Base-by-base conservation (phyloP, 2,113 vertebrate genomes). In the Ursus arctos region DNA sequence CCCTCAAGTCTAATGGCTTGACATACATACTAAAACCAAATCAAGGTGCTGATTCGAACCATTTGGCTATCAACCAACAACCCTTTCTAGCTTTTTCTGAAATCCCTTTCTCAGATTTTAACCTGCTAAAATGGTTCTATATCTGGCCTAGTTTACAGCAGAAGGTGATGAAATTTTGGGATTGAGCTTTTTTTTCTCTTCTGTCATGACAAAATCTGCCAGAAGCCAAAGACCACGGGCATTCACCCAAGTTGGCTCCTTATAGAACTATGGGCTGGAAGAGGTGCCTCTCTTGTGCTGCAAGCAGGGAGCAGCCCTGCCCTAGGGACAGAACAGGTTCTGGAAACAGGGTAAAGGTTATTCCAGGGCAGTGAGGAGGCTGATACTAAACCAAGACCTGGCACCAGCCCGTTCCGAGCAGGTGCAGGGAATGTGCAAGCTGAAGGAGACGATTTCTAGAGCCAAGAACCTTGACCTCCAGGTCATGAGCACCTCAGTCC, bases 281-380 rank as follows among this genome's bases (percentile, higher is more conserved):
- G 79, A 96, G 81, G 28, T 26, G 12, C 7, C 94, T 7, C 18
- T 36, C 33, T 65, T 18, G 13, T 19, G 31, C 87, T 24, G 13
- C 7, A 8, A 77, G 33, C 28, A 21, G 49, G 33, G 40, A 90
- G 61, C 8, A 43, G 79, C n/a, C 16, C 7, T 3, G 0, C 7
- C 18, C n/a, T 49, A 26, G 65, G 40, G 47, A 43, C 26, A 80
- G 49, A 91, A 82, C 28, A 31, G 43, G 51, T 36, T 59, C 89
- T 91, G 71, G 59, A 72, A 88, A 84, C 53, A 43, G 33, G 84
- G 22, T 31, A 71, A 76, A 91, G 47, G 83, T 95, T 71, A 89
- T 14, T 95, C 11, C 31, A 82, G 79, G 96, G 89, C 79, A 53
- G 33, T 3, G 85, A 79, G 47, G 61, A 89, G 57, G 14, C 43